phyloP scores from a whole-genome alignment of 2,113 vertebrate species.

The Anas platyrhynchos region DNA sequence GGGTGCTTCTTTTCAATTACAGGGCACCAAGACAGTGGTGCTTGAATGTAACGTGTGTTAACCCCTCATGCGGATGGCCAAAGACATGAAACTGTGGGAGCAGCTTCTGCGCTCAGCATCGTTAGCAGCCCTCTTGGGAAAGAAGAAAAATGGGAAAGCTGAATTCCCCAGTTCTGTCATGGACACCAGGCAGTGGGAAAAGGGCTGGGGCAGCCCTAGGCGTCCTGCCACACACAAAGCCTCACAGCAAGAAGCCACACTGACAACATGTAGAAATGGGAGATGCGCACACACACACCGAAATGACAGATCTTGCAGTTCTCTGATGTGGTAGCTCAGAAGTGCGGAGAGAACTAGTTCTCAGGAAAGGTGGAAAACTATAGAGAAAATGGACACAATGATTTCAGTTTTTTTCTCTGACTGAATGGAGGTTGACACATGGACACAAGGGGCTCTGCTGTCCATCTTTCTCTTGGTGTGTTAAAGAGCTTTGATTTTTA shows the following conservation, averaged over 20 bases:
- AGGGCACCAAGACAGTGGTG: neutral
- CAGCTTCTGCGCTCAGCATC: neutral
- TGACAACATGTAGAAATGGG: neutral
- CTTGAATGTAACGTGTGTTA: accelerated
- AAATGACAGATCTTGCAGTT: neutral
- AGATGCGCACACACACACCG: too few relatives aligned
- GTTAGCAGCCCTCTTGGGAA: neutral
- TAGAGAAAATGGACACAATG: neutral
- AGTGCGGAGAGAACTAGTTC: neutral
- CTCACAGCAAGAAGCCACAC: neutral
- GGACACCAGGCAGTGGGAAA: neutral
- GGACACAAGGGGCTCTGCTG: neutral
- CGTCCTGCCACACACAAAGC: accelerated
- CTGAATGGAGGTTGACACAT: neutral
- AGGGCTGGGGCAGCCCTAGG: neutral
- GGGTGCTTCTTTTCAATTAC: neutral
- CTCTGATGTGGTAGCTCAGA: neutral
- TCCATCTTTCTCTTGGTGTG: neutral
- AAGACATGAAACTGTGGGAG: neutral
- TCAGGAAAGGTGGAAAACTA: neutral
- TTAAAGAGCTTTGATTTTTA: neutral
- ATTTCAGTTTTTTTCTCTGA: neutral
- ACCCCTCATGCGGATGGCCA: neutral
- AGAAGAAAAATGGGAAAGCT: neutral
- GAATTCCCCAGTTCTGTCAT: neutral